phyloP scores from a whole-genome alignment of 2,113 vertebrate genomes.

The Rhea pennata region DNA sequence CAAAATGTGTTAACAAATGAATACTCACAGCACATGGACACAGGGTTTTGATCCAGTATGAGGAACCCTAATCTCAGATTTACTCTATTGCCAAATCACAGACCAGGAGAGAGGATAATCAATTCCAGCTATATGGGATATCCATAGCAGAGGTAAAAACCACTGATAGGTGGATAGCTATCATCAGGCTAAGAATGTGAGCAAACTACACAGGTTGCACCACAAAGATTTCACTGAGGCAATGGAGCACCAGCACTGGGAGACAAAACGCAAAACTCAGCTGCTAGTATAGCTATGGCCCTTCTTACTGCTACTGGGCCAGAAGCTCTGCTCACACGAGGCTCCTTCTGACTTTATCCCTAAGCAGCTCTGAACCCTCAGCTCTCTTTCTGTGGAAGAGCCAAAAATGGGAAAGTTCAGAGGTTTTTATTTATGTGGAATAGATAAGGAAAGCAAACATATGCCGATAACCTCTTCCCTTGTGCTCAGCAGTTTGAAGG shows the following conservation, averaged over 20 bases:
- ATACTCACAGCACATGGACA: not conserved
- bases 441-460: not conserved
- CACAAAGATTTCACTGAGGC: not conserved
- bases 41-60: not conserved
- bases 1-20: not conserved
- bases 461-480: not conserved
- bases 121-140: not conserved
- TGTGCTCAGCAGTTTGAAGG: not conserved
- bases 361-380: not conserved
- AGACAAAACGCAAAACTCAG: not conserved
- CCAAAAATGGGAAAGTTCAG: not conserved
- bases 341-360: not conserved
- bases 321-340: not conserved
- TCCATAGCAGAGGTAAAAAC: not conserved
- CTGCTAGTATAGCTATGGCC: rapidly evolving
- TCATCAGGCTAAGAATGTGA: rapidly evolving
- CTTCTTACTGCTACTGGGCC: not conserved
- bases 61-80: not conserved
- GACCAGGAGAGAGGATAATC: not conserved
- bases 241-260: not conserved
- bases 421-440: not conserved
- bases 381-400: not conserved
- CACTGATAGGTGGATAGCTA: not conserved
- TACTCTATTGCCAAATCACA: not conserved
- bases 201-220: not conserved